These are phyloP conservation scores for Caenorhabditis sinica DNA, from an alignment of 2,888 invertebrate species.

Conservation along the genomic window DNA sequence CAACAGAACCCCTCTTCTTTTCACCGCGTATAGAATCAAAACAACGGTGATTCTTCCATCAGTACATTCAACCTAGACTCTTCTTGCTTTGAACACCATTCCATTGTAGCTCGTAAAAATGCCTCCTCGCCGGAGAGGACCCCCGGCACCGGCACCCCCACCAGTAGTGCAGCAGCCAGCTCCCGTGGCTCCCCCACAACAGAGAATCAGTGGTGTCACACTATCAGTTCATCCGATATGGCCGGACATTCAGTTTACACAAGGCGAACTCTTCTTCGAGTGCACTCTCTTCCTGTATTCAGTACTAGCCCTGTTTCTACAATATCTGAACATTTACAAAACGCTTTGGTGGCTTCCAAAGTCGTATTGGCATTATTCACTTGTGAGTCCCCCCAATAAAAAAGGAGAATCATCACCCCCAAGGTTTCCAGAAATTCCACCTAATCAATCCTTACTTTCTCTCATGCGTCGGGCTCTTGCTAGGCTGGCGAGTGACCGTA, in stretches of 20 bases:
- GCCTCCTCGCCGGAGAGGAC: constrained; percentile 12
- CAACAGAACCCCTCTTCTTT: constrained; percentile 1
- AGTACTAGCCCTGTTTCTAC: constrained; percentile 89
- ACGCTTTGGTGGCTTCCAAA: constrained; percentile 98
- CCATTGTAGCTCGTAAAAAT: background rate
- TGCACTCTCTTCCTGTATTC: constrained; percentile 91
- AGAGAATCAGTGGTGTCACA: constrained; percentile 62
- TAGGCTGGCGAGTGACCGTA: constrained; percentile 90
- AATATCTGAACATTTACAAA: constrained; percentile 95
- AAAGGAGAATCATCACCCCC: constrained; percentile 82
- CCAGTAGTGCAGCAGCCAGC: background rate
- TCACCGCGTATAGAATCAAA: constrained; percentile 14
- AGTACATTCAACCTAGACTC: background rate
- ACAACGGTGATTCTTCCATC: constrained; percentile 26
- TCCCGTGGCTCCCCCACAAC: constrained; percentile 13
- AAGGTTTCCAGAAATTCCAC: constrained; percentile 94
- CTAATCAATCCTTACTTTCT: constrained; percentile 93
- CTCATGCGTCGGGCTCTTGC: constrained; percentile 90
- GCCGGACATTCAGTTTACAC: constrained; percentile 74
- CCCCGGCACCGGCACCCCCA: background rate
- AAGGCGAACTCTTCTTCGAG: constrained; percentile 91
- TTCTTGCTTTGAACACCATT: background rate
- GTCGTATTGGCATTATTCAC: constrained; percentile 91
- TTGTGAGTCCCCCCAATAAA: constrained; percentile 87
- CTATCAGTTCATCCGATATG: constrained; percentile 74